Conservation (phyloP, 1,140 invertebrate species). For the Cotesia glomerata region DNA sequence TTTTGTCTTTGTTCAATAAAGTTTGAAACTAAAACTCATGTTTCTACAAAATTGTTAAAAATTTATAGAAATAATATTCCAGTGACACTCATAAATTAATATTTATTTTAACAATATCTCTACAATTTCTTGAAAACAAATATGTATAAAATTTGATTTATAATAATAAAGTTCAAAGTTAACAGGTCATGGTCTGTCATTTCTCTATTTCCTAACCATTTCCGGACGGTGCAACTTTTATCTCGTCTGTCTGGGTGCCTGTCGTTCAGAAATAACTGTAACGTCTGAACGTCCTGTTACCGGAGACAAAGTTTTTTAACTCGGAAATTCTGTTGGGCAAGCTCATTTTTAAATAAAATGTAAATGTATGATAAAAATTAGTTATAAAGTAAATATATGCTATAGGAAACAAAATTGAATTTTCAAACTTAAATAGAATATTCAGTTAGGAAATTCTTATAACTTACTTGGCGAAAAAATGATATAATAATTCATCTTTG, state of each 20-base stretch:
- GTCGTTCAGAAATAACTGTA: not conserved
- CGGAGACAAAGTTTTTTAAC: not conserved
- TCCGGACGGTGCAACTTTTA: slow-evolving; percentile 39
- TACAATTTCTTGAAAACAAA: not conserved
- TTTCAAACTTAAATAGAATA: not conserved
- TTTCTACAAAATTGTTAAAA: too few species aligned
- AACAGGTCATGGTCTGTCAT: slow-evolving; percentile 12
- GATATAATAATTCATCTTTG: too few species aligned
- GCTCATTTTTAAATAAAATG: not conserved
- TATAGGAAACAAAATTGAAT: not conserved
- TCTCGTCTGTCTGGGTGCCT: not conserved
- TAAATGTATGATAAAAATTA: not conserved
- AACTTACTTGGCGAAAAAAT: not conserved
- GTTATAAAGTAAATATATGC: not conserved
- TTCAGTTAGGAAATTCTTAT: not conserved
- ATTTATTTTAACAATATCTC: not conserved
- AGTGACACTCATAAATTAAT: not conserved
- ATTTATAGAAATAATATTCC: too few species aligned
- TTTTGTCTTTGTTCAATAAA: too few species aligned
- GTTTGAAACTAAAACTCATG: too few species aligned
- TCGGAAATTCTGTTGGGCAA: not conserved
- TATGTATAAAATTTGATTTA: not conserved
- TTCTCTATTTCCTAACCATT: slow-evolving; percentile 50
- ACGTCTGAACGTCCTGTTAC: slow-evolving; percentile 1
- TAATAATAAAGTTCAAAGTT: not conserved